Percentiles rank a stretch among this genome's conserved stretches.
Conservation (phyloP, 2,888 invertebrate genomes). For the Sminthurides aquaticus region DNA sequence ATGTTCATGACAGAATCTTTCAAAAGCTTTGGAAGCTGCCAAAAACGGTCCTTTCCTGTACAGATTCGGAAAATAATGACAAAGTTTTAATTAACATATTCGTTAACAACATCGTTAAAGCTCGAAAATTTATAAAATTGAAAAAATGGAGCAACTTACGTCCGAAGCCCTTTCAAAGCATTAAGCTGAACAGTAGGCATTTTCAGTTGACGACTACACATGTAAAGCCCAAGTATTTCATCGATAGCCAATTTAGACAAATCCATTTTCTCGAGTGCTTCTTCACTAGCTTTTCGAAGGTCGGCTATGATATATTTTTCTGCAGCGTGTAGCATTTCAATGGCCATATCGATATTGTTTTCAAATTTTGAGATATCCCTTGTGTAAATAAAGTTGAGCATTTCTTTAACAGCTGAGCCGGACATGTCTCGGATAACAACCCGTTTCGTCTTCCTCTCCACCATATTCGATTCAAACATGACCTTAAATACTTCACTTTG, state of each 20-base stretch:
- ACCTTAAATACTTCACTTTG: slow-evolving; percentile 24
- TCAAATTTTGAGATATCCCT: slow-evolving; percentile 12
- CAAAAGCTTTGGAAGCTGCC: slow-evolving; percentile 17
- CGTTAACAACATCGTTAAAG: not conserved
- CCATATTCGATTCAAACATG: slow-evolving; percentile 23
- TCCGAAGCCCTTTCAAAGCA: slow-evolving; percentile 10
- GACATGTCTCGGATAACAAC: slow-evolving; percentile 21
- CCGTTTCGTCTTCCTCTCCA: slow-evolving; percentile 19
- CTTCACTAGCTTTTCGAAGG: slow-evolving; percentile 13
- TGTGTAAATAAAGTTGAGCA: slow-evolving; percentile 20
- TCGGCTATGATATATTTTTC: slow-evolving; percentile 21
- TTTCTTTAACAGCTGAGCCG: slow-evolving; percentile 13
- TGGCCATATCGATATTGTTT: slow-evolving; percentile 21
- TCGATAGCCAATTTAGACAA: slow-evolving; percentile 13
- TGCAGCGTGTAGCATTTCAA: slow-evolving; percentile 21
- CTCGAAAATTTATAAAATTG: not conserved
- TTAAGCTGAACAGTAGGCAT: slow-evolving; percentile 18
- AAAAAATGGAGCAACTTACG: slow-evolving; percentile 8
- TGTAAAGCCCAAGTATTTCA: slow-evolving; percentile 17
- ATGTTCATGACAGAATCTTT: slow-evolving; percentile 16
- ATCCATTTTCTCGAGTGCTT: slow-evolving; percentile 8
- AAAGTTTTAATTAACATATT: not conserved
- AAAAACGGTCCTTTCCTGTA: slow-evolving; percentile 19
- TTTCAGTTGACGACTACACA: slow-evolving; percentile 16
- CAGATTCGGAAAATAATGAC: not conserved